Conservation (phyloP, 2,113 vertebrate species). For the Alces alces region DNA sequence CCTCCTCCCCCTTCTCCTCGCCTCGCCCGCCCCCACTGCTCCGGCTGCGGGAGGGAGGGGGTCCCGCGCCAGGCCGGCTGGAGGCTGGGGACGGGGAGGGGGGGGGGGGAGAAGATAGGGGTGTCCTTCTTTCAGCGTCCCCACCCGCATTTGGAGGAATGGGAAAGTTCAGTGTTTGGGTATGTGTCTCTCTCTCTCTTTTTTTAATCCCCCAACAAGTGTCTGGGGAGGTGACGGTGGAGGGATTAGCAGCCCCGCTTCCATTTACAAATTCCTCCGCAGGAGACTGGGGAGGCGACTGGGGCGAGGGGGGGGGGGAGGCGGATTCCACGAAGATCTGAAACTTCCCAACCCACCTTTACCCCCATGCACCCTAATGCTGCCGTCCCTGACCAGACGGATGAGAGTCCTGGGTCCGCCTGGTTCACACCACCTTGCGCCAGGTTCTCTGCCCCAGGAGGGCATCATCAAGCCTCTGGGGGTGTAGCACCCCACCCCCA, state of each 20-base stretch:
- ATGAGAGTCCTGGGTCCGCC: not conserved
- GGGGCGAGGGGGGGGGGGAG: not conserved
- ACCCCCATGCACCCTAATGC: not conserved
- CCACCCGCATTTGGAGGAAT: not conserved
- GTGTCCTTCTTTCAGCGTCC: not conserved
- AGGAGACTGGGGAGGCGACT: not conserved
- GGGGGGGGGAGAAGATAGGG: not conserved
- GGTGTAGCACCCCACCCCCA: slow-evolving; percentile 55
- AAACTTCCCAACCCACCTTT: not conserved
- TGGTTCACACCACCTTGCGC: slow-evolving; percentile 28
- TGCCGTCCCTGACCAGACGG: not conserved
- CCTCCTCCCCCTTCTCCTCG: slow-evolving; percentile 2
- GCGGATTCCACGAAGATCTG: not conserved
- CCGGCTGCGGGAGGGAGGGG: not conserved
- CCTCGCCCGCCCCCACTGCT: not conserved
- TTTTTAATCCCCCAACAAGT: slow-evolving; percentile 66
- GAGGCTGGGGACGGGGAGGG: not conserved
- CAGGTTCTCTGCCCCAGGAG: slow-evolving; percentile 42
- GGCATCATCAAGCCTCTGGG: slow-evolving; percentile 62
- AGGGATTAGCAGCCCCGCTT: not conserved
- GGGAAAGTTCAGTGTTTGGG: slow-evolving; percentile 54
- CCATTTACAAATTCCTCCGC: not conserved
- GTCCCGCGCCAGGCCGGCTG: not conserved
- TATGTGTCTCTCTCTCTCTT: not conserved
- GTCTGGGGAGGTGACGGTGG: slow-evolving; percentile 49